Evolutionary conservation across 2,113 vertebrate species (phyloP).

Genomic region (Burhinus bistriatus): DNA sequence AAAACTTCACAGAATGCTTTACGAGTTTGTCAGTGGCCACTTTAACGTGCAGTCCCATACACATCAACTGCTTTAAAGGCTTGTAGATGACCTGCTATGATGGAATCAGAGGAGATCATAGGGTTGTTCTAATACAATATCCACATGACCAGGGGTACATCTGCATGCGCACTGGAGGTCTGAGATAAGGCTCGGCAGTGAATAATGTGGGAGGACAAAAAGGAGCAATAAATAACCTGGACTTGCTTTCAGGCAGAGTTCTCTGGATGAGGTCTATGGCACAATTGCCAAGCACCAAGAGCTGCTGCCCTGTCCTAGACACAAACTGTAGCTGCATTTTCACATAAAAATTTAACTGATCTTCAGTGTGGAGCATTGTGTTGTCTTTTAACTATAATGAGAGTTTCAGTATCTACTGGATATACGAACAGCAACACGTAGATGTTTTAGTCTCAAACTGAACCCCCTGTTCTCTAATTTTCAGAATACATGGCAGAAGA

Average conservation of each 20-base stretch:
- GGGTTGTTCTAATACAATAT: neutral
- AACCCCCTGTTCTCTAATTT: neutral
- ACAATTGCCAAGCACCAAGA: neutral
- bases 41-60: neutral
- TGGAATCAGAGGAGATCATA: neutral
- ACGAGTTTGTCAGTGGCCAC: neutral
- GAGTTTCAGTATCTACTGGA: neutral
- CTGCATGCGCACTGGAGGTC: neutral
- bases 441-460: neutral
- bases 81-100: neutral
- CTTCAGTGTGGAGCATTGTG: neutral
- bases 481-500: neutral
- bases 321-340: neutral
- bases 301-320: neutral
- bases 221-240: neutral
- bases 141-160: neutral
- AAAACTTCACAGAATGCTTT: neutral
- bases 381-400: neutral
- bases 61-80: neutral
- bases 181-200: neutral
- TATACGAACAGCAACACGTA: neutral
- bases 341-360: neutral
- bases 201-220: neutral
- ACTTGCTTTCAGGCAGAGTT: neutral
- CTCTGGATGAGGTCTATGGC: neutral